Evolutionary conservation across 2,888 invertebrate genomes (phyloP), one percentile per base, ranked within the genome.

Genomic region (Cataglyphis livida): DNA sequence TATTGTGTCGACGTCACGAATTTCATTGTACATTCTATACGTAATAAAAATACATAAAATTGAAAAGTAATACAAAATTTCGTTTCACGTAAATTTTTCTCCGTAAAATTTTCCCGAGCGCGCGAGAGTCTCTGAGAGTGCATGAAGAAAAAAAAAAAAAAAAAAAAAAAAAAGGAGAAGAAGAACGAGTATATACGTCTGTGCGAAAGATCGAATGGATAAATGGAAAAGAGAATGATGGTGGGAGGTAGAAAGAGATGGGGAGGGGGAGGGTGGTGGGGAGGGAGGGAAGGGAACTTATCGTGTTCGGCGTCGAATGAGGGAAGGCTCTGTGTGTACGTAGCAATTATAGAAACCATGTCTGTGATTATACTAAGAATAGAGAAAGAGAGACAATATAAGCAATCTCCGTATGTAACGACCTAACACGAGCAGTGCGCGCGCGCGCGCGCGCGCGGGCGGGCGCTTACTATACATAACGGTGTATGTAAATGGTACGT

Each of bases 301-400:
- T 91, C 92, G 92, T 90, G 90, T 91, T 92, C 89, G 86, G 87
- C 89, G 89, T 89, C 84, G 84, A 89, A 88, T 87, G 76, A 83
- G 86, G 86, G 88, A 93, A 91, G 90, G 90, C 91, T 92, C 92
- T 93, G 93, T 91, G 32, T 5, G 25, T 25, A 92, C 90, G 91
- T 93, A 93, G 92, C 90, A 91, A 92, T 92, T 93, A 93, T 91
- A 90, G 87, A 88, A 92, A 92, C 91, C 90, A 89, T 92, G 92
- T 92, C 94, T 94, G 94, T 94, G 94, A 94, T 94, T 93, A 93
- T 91, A 91, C 90, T 92, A 91, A 92, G 88, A 88, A 90, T 92
- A 91, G 84, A 88, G 90, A 91, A 88, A 90, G 84, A 88, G 90
- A 91, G 89, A 90, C 86, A 89, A 90, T 90, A 90, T 87, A 89